These are phyloP conservation scores for Microcebus lehilahytsara DNA, from an alignment of 2,113 vertebrate genomes.

Conservation along the genomic window DNA sequence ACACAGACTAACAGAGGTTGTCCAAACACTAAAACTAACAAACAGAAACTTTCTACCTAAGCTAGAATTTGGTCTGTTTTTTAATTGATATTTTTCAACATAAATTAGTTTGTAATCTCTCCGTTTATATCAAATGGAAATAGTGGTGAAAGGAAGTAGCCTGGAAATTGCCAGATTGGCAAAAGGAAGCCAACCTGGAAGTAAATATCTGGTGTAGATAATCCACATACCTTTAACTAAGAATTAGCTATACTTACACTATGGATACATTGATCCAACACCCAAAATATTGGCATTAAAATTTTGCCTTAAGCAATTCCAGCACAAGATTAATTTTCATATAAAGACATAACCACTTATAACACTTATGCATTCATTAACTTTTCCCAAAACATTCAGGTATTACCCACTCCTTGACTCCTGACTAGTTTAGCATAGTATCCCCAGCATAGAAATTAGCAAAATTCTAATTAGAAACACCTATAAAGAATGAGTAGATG, in stretches of 20 bases:
- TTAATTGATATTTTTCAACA: neutral
- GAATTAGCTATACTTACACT: neutral
- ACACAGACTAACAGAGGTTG: neutral
- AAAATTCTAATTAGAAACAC: constrained; percentile 26
- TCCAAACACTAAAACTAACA: constrained; percentile 5
- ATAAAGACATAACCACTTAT: neutral
- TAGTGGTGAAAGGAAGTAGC: neutral
- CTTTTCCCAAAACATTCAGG: constrained; percentile 5
- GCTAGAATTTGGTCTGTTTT: neutral
- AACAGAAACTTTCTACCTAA: constrained; percentile 26
- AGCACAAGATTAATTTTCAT: neutral
- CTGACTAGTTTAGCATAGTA: neutral
- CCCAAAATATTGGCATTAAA: neutral
- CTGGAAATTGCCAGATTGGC: neutral
- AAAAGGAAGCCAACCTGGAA: neutral
- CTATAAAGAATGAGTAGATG: neutral
- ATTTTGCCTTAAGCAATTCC: neutral
- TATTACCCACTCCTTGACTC: neutral
- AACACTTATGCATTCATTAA: constrained; percentile 1
- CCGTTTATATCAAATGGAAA: neutral
- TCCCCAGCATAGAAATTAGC: constrained; percentile 9
- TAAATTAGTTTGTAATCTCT: neutral
- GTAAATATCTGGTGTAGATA: neutral
- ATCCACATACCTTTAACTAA: neutral
- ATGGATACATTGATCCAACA: neutral